phyloP scores from a whole-genome alignment of 2,888 invertebrate genomes.

The Chrysolina haemoptera region DNA sequence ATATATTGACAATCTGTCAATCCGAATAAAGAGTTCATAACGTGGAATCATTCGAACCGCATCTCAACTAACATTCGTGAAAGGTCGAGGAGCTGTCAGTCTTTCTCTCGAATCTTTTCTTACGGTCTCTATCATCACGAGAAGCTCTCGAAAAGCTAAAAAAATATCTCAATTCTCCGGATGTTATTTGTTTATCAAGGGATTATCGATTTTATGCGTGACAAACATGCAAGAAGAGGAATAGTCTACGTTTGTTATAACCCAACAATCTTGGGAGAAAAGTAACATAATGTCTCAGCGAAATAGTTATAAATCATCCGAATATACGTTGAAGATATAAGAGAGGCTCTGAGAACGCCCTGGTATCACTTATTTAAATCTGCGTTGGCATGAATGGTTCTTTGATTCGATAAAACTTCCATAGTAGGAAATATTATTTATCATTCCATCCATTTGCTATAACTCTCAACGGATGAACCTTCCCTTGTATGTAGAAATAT shows the following conservation, averaged over 20 bases:
- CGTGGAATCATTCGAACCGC: background rate
- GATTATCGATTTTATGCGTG: background rate
- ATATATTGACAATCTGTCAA: too few relatives aligned
- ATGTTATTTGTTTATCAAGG: background rate
- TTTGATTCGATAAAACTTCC: background rate
- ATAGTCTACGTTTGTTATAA: background rate
- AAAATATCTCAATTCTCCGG: background rate
- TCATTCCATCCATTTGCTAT: background rate
- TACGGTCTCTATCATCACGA: background rate
- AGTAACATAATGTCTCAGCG: background rate
- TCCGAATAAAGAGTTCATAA: too few relatives aligned
- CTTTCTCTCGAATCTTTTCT: background rate
- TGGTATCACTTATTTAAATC: conserved; percentile 11
- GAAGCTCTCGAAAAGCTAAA: background rate
- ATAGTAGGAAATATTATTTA: too few relatives aligned
- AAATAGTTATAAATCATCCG: conserved; percentile 6
- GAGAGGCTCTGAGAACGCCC: background rate
- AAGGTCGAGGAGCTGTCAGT: background rate
- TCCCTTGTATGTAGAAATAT: background rate
- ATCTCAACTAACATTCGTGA: background rate
- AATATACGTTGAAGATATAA: background rate
- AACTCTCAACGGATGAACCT: background rate
- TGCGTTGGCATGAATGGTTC: conserved; percentile 2
- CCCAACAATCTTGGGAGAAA: background rate
- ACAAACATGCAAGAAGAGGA: background rate